A percentile compares a stretch with the other conserved stretches of the same genome.
Evolutionary conservation across 2,888 invertebrate species (phyloP).

Genomic region (Cotesia congregata): DNA sequence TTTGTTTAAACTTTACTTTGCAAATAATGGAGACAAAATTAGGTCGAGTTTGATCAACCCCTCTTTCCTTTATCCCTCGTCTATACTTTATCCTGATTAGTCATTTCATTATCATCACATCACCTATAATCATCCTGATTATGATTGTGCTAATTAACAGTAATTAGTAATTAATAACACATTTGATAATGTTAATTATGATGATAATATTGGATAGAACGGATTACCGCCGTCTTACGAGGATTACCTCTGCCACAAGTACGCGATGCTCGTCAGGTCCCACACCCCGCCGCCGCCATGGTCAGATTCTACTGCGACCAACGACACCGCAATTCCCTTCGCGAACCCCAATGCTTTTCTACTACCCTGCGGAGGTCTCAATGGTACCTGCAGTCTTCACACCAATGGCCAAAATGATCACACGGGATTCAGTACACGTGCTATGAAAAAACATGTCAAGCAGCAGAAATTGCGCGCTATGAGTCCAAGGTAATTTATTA

Average conservation of each 20-base stretch:
- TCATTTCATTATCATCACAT: background rate
- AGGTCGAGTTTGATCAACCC: too few relatives aligned
- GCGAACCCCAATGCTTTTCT: too few relatives aligned
- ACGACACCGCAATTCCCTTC: conserved; percentile 31
- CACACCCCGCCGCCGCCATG: conserved; percentile 68
- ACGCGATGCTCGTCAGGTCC: conserved; percentile 64
- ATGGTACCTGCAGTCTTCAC: conserved; percentile 38
- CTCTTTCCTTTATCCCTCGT: background rate
- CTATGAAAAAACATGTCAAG: conserved; percentile 59
- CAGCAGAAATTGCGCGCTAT: conserved; percentile 62
- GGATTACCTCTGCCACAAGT: conserved; percentile 65
- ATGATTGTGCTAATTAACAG: too few relatives aligned
- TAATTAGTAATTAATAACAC: too few relatives aligned
- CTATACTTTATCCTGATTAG: background rate
- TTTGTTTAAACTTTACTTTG: too few relatives aligned
- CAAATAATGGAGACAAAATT: too few relatives aligned
- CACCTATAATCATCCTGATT: background rate
- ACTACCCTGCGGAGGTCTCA: too few relatives aligned
- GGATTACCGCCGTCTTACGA: conserved; percentile 69
- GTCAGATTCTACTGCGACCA: conserved; percentile 59
- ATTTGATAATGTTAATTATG: background rate
- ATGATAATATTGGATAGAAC: conserved; percentile 51
- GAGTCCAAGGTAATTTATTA: conserved; percentile 62
- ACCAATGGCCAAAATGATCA: conserved; percentile 44
- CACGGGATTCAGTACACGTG: conserved; percentile 9